A percentile compares a stretch with the other conserved stretches of the same genome.
These are phyloP conservation scores for Dynastes maya DNA, from an alignment of 2,888 invertebrate genomes.

Conservation along the genomic window DNA sequence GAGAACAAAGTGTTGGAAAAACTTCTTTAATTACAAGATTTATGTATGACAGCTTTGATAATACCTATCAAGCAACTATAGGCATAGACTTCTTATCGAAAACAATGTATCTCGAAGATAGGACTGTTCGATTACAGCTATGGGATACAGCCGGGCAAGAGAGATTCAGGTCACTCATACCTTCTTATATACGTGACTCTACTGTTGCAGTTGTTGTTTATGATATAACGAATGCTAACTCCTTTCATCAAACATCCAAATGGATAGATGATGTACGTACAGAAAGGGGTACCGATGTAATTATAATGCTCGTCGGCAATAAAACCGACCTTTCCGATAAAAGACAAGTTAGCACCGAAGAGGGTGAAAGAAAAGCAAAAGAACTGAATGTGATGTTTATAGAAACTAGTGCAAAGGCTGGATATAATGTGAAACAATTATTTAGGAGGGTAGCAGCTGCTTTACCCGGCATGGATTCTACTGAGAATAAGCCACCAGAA, in stretches of 20 bases:
- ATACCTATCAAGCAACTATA: conserved; percentile 99
- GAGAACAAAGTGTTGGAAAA: conserved; percentile 99
- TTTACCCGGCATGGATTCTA: conserved; percentile 98
- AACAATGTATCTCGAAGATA: conserved; percentile 99
- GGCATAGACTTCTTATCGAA: conserved; percentile 99
- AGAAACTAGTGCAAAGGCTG: conserved; percentile 99
- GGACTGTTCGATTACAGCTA: conserved; percentile 96
- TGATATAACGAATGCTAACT: conserved; percentile 99
- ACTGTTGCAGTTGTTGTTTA: conserved; percentile 99
- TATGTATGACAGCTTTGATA: conserved; percentile 99
- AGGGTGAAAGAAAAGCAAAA: conserved; percentile 98
- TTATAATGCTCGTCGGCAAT: conserved; percentile 99
- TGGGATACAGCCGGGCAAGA: conserved; percentile 99
- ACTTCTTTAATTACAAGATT: conserved; percentile 99
- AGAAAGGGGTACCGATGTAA: conserved; percentile 98
- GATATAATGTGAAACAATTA: conserved; percentile 99
- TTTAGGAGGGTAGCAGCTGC: conserved; percentile 99
- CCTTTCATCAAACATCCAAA: conserved; percentile 99
- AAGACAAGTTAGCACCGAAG: conserved; percentile 97
- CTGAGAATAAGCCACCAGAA: conserved; percentile 95
- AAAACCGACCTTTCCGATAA: conserved; percentile 99
- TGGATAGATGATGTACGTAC: conserved; percentile 99
- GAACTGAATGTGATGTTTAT: conserved; percentile 99
- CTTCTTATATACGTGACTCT: conserved; percentile 98
- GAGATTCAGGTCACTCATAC: conserved; percentile 96